These are phyloP conservation scores for Tachina fera DNA, from an alignment of 2,888 invertebrate genomes.

Conservation along the genomic window DNA sequence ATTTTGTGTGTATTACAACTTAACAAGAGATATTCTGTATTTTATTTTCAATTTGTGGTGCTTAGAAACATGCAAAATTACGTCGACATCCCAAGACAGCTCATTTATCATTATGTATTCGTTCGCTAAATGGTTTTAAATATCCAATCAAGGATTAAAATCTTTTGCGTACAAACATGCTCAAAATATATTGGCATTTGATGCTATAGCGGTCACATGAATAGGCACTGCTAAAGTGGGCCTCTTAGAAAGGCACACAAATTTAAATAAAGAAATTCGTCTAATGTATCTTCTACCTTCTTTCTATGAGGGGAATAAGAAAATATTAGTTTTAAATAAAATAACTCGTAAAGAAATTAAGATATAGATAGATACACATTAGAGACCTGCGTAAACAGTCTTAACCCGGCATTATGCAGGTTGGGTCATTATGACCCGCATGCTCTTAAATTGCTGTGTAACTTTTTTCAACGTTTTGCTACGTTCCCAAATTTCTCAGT, in stretches of 20 bases:
- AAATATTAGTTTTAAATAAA: no score
- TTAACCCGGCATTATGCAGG: no score
- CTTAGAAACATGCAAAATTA: not conserved
- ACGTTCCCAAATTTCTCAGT: no score
- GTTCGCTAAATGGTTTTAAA: constrained; percentile 58
- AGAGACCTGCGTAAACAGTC: no score
- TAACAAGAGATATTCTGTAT: not conserved
- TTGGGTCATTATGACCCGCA: no score
- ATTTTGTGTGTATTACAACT: not conserved
- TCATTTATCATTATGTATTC: constrained; percentile 52
- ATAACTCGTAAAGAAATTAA: no score
- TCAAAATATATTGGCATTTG: constrained; percentile 9
- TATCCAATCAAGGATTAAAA: constrained; percentile 61
- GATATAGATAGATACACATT: no score
- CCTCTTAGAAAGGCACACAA: not conserved
- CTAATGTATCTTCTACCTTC: no score
- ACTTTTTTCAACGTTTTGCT: no score
- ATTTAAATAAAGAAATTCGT: no score
- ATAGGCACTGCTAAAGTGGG: not conserved
- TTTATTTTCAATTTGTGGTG: not conserved
- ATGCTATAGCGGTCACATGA: not conserved
- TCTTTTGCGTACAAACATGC: constrained; percentile 5
- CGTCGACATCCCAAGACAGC: not conserved
- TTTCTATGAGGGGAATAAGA: no score
- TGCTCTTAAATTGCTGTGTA: no score